phyloP scores from a whole-genome alignment of 1,140 invertebrate species.

The Zaprionus capensis region DNA sequence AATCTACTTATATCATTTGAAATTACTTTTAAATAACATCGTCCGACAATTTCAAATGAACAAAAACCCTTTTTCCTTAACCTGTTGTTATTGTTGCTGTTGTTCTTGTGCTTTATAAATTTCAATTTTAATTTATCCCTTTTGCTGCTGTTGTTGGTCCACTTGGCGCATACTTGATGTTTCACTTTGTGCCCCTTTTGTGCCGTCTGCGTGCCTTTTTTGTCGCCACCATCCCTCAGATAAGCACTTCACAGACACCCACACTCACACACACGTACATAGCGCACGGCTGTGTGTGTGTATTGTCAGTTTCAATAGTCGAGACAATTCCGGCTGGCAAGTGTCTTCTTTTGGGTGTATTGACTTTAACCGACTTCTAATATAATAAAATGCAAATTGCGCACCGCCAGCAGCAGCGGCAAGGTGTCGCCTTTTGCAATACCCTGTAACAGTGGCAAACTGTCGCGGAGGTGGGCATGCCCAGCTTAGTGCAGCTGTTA shows the following conservation, averaged over 20 bases:
- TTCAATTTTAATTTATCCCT: constrained; percentile 64
- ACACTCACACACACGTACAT: constrained; percentile 16
- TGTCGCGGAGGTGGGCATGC: neutral
- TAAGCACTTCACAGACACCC: neutral
- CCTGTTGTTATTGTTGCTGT: constrained; percentile 16
- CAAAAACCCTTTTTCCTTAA: constrained; percentile 21
- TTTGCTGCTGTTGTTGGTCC: constrained; percentile 26
- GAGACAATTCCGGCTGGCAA: constrained; percentile 41
- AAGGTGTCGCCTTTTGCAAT: constrained; percentile 24
- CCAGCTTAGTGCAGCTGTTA: neutral
- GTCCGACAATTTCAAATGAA: constrained; percentile 22
- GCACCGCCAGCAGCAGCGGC: constrained; percentile 28
- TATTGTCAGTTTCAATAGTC: constrained; percentile 45
- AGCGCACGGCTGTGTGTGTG: neutral
- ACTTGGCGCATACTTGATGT: constrained; percentile 60
- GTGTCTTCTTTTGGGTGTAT: constrained; percentile 52
- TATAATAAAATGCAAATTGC: constrained; percentile 77
- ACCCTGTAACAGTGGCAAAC: constrained; percentile 5
- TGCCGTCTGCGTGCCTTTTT: constrained; percentile 21
- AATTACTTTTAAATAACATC: constrained; percentile 47
- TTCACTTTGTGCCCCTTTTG: constrained; percentile 43
- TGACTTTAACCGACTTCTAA: constrained; percentile 73
- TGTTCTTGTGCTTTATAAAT: constrained; percentile 43
- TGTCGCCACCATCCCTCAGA: neutral
- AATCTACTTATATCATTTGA: constrained; percentile 47